Evolutionary conservation across 2,797 vertebrate genomes (phyloP).

Genomic region (Acanthiza pusilla): DNA sequence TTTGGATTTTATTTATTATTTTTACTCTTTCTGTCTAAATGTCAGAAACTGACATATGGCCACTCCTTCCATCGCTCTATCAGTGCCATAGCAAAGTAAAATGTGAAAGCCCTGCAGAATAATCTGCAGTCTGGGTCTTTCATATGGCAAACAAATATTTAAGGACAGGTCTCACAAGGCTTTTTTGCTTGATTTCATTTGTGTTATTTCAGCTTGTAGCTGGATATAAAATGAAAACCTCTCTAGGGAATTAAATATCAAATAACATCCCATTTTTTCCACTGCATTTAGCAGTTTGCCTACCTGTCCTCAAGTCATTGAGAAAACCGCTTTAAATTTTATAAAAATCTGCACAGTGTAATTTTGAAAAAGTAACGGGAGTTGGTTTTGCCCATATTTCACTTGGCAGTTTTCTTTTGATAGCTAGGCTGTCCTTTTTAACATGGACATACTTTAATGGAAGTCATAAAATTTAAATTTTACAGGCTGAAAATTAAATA

Average conservation of each 20-base stretch:
- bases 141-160: neutral
- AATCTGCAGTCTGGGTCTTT: neutral
- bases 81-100: neutral
- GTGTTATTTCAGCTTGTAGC: neutral
- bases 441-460: neutral
- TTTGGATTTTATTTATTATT: neutral
- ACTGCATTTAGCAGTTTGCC: neutral
- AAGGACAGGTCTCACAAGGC: neutral
- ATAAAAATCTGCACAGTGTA: neutral
- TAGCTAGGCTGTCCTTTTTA: neutral
- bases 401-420: neutral
- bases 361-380: neutral
- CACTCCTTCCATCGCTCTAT: neutral
- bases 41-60: neutral
- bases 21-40: neutral
- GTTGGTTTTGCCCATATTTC: neutral
- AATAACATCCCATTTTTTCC: neutral
- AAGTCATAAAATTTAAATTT: neutral
- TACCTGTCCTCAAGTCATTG: neutral
- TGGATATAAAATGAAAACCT: conserved; percentile 9
- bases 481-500: neutral
- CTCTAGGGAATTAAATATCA: conserved; percentile 4
- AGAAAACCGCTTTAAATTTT: neutral
- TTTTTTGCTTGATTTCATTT: neutral
- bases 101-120: neutral